Conservation (phyloP, 2,113 vertebrate species). For the Regulus satrapa region DNA sequence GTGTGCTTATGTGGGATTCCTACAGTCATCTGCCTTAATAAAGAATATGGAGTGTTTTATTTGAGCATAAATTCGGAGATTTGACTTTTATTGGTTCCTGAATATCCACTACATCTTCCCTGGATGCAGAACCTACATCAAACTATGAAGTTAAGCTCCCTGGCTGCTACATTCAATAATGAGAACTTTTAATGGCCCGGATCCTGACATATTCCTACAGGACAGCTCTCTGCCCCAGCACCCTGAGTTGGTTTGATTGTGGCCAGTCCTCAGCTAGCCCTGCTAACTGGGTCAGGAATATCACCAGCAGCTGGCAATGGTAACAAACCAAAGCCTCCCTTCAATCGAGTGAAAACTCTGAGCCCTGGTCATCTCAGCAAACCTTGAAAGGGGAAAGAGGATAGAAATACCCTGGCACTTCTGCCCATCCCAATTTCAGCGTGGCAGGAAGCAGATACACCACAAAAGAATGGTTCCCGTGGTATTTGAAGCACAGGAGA, state of each 20-base stretch:
- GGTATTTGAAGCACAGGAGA: conserved; percentile 4
- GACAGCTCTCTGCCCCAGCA: neutral
- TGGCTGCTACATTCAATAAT: neutral
- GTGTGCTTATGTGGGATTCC: neutral
- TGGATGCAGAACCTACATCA: neutral
- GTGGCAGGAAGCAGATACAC: conserved; percentile 8
- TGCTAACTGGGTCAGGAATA: neutral
- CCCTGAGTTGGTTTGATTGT: neutral
- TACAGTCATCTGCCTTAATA: neutral
- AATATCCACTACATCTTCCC: neutral
- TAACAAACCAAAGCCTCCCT: neutral
- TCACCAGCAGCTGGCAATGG: neutral
- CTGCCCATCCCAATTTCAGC: conserved; percentile 24
- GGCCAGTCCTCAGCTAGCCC: neutral
- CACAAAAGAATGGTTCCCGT: conserved; percentile 37
- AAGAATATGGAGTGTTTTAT: conserved; percentile 38
- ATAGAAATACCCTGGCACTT: neutral
- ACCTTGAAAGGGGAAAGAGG: neutral
- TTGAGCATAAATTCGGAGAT: neutral
- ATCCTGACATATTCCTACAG: neutral
- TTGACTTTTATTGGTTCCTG: neutral
- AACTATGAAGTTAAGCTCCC: neutral
- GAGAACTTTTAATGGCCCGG: neutral
- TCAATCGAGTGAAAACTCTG: neutral
- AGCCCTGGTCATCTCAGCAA: neutral